Base-by-base conservation (phyloP, 2,888 invertebrate genomes). In the Tuberolachnus salignus region DNA sequence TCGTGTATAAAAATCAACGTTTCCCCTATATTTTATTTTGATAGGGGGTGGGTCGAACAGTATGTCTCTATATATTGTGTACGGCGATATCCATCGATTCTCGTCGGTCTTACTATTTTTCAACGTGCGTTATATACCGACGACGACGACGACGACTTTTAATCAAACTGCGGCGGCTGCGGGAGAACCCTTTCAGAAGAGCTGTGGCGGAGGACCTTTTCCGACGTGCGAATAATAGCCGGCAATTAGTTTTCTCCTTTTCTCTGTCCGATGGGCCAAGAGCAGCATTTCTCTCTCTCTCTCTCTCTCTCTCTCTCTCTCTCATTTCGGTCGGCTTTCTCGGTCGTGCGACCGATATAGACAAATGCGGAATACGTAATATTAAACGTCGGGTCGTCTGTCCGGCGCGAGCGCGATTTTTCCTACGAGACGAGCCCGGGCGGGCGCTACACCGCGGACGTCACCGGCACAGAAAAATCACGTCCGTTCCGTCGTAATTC, bases 291-390 rank as follows among this genome's bases (percentile, higher is more conserved):
- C 49, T 51, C 49, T 26, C 42, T 2, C 53, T 55, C 44, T 59
- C 34, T 4, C 3, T 34, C 34, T 3, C 34, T 34, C 34, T 6
- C 6, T 6, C 49, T 51, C 49, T 26, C 42, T 2, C 53, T 55
- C 44, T 59, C 34, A 34, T 4, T 34, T n/a, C n/a, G n/a, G n/a
- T n/a, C n/a, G n/a, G n/a, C 34, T 3, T 6, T 34, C 34, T 6
- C 6, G n/a, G n/a, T n/a, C 34, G 69, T 69, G 78, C 59, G 59
- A 51, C 69, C 78, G 78, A 78, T 59, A 78, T 59, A 78, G 78
- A 78, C 69, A 78, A 78, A 78, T 78, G 69, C 16, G 67, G 78
- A 49, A 69, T 78, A 69, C 16, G 67, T 67, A 49, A 69, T 78
- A 69, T 69, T 69, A 69, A 59, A 69, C 59, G 59, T 49, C 49